A percentile compares a stretch with the other conserved stretches of the same genome.
Evolutionary conservation across 2,797 vertebrate species (phyloP).

Genomic region (Smutsia gigantea): DNA sequence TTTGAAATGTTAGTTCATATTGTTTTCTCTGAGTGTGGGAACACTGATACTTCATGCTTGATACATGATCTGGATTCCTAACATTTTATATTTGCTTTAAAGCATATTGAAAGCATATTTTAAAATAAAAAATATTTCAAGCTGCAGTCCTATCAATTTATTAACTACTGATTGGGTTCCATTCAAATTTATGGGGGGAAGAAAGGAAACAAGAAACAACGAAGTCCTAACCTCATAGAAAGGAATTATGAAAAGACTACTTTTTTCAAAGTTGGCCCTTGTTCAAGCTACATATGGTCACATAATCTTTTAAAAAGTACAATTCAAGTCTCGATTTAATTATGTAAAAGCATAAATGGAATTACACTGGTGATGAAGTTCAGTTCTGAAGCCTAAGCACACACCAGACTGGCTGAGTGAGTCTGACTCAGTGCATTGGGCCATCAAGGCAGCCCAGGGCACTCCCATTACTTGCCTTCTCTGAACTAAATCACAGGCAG

Average conservation of each 20-base stretch:
- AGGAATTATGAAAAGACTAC: slow-evolving; percentile 87
- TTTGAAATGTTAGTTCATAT: slow-evolving; percentile 71
- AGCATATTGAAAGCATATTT: slow-evolving; percentile 80
- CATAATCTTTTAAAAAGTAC: slow-evolving; percentile 98
- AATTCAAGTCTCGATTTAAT: slow-evolving; percentile 97
- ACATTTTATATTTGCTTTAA: slow-evolving; percentile 60
- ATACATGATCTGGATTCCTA: slow-evolving; percentile 14
- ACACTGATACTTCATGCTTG: slow-evolving; percentile 48
- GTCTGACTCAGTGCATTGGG: slow-evolving; percentile 87
- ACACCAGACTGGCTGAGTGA: slow-evolving; percentile 83
- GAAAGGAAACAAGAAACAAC: background rate
- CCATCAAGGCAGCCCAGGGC: slow-evolving; percentile 77
- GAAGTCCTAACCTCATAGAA: slow-evolving; percentile 89
- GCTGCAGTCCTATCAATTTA: slow-evolving; percentile 90
- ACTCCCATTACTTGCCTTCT: background rate
- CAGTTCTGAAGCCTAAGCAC: slow-evolving; percentile 86
- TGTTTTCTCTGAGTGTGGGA: slow-evolving; percentile 42
- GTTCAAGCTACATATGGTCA: slow-evolving; percentile 97
- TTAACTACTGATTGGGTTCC: slow-evolving; percentile 89
- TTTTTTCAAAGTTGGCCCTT: slow-evolving; percentile 92
- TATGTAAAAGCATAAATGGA: slow-evolving; percentile 98
- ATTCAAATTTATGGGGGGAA: slow-evolving; percentile 87
- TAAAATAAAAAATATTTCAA: slow-evolving; percentile 87
- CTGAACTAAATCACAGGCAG: slow-evolving; percentile 51
- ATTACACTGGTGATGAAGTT: slow-evolving; percentile 95